Base-by-base conservation (phyloP, 2,113 vertebrate species). In the Grammomys surdaster region DNA sequence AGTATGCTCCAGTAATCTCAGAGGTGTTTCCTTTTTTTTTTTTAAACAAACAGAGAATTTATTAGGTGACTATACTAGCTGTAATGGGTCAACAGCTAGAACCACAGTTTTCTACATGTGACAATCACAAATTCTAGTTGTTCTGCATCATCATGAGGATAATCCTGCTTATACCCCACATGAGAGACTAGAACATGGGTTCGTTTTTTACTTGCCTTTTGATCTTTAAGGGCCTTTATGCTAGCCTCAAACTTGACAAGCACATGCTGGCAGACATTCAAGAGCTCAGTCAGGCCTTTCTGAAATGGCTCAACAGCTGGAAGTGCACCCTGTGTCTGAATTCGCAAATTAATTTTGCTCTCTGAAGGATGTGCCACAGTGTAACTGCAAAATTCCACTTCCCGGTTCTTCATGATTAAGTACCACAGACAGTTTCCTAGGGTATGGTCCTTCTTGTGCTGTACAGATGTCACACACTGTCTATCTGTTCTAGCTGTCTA, bases 331-430 rank as follows among this genome's bases (percentile, higher is more conserved):
- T 98, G 98, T 22, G 99, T 99, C 98, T 99, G 99, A 97, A 99
- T 99, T 7, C 99, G 98, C 97, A 99, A 99, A 98, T 99, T 99
- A 98, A 99, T 99, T 98, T 99, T 99, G 99, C 98, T 99, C 97
- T 99, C 99, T 0, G 99, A 99, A 19, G 99, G 99, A 98, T 99
- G 99, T 0, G 99, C 99, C 98, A 99, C 99, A 98, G 99, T 99
- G 98, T 99, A 99, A 85, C 99, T 99, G 89, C 99, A 99, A 97
- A 99, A 99, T 8, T 99, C 99, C 95, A 99, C 99, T 8, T 99
- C 99, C 4, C 98, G 98, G 96, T 99, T 99, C 98, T 99, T 99
- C 99, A 99, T 99, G 94, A 99, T 98, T 99, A 99, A 99, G 60
- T 99, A 99, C 81, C 99, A 98, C 8, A 99, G 99, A 73, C 99